Base-by-base conservation (phyloP, 2,113 vertebrate species). In the Aptenodytes patagonicus region DNA sequence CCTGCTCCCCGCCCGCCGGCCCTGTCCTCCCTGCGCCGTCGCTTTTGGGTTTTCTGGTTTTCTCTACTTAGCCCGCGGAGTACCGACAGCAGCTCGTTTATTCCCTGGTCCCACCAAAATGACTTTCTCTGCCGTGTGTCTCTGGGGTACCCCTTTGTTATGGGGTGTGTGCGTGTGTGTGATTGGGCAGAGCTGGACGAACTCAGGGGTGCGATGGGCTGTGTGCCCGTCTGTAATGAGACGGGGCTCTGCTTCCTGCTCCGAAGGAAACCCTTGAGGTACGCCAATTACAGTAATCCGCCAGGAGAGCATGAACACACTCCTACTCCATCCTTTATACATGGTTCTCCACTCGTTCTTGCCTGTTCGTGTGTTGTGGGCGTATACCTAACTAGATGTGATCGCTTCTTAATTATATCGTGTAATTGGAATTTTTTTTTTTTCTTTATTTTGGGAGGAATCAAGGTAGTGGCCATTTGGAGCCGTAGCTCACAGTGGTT, bases 251-350 rank as follows among this genome's bases (percentile, higher is more conserved):
- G 17, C 42, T 34, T 17, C 44, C 21, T 49, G 4, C 17, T 16
- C 22, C 2, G 4, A 21, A 28, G 52, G 19, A 51, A 34, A 10
- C 1, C 6, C 8, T 1, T 2, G 57, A 15, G 24, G 5, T 7
- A 2, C 9, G 2, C 7, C 32, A 1, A 0, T 18, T 54, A 2
- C 17, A 3, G 15, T 5, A 34, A 25, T 24, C 11, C 6, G 0
- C 7, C 20, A 17, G 34, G 22, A 62, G 44, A 31, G 44, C 26
- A 13, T 36, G 8, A 93, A 44, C 24, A 12, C 20, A 4, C 8
- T 17, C 44, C 0, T 17, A 3, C 17, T 62, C 6, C 34, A 1
- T 28, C 9, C 25, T 42, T 36, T 8, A 4, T 9, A 3, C 8
- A 0, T 6, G 7, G 10, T 7, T 83, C 24, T 66, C 21, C 14